Base-by-base conservation (phyloP, 2,113 vertebrate genomes). In the Prionailurus viverrinus region DNA sequence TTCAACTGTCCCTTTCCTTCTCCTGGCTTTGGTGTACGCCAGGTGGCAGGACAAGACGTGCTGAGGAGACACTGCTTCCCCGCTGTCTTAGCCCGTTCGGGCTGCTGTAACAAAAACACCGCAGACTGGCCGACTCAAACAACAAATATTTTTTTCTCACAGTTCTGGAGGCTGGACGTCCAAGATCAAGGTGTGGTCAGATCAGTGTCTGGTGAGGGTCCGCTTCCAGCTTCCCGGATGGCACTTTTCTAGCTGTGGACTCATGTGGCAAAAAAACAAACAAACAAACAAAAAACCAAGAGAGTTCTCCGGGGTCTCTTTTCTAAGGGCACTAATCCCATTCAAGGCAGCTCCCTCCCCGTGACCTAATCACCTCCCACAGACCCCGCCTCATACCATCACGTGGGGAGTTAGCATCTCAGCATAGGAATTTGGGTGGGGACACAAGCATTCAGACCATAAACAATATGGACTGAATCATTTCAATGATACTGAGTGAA, bases 271-370 rank as follows among this genome's bases (percentile, higher is more conserved):
- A 74, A 48, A 63, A 58, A 7, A 0, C 21, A 16, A 53, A 9
- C 0, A 45, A 53, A 53, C 5, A 4, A 4, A 53, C 0, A 16
- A 4, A 21, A 58, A 33, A 45, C 11, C 7, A 6, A 10, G 51
- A 4, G n/a, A 0, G 11, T 21, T 19, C 55, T 89, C 31, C 12
- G 18, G 53, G 51, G 51, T 89, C 41, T 53, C 16, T 39, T 63
- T 41, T 33, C 23, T 33, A 65, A 65, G 8, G 48, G 86, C 29
- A 23, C 29, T 58, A 58, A 45, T 84, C 15, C 23, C 69, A 66
- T 68, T 82, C n/a, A 23, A 23, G 79, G 55, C 36, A 8, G 16
- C 69, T 29, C 19, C 12, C 29, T 36, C 80, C 19, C 74, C 8
- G 7, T 36, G 36, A 36, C 61, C 61, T 31, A 36, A 31, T 95